Base-by-base conservation (phyloP, 2,113 vertebrate species). In the Stigmatopora nigra region DNA sequence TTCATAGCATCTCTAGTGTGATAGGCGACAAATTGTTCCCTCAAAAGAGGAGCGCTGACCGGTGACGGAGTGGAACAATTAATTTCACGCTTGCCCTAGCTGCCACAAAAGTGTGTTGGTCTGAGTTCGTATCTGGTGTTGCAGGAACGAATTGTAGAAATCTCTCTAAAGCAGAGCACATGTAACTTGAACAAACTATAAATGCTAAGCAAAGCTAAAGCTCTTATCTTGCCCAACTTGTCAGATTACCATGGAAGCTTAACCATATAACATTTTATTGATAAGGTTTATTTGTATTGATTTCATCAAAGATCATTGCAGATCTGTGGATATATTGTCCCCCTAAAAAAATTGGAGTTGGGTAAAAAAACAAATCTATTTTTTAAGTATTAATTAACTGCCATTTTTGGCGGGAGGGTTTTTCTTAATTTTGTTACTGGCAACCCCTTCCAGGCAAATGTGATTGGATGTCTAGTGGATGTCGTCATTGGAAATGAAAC, bases 31-130 rank as follows among this genome's bases (percentile, higher is more conserved):
- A 95, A 96, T 93, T 92, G 92, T 90, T 90, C 92, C 91, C 88
- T 92, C 87, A 91, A 92, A 94, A 92, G 91, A 92, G 88, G 92
- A 77, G 91, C 80, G 83, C 89, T 86, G 90, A 88, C 85, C 86
- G 90, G 92, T 96, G 92, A 93, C 91, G 92, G 92, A 95, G 92
- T 94, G 94, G 93, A 97, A 96, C 94, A 93, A 97, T 95, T 96
- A 91, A 97, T 98, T 96, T 97, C 93, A 95, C 91, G 94, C 92
- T 91, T 96, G 94, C 95, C 94, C 92, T 93, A 91, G 88, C 86
- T 80, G 88, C 86, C 90, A 93, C 92, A 91, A 92, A 94, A 89
- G 90, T 86, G 87, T 85, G 91, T 92, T 92, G 92, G 94, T 93
- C 92, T 91, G 91, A 92, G 92, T 92, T 90, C 89, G 88, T 92